Percentiles rank a stretch among this genome's conserved stretches.
phyloP scores from a whole-genome alignment of 2,113 vertebrate species.

The Oophaga pumilio region DNA sequence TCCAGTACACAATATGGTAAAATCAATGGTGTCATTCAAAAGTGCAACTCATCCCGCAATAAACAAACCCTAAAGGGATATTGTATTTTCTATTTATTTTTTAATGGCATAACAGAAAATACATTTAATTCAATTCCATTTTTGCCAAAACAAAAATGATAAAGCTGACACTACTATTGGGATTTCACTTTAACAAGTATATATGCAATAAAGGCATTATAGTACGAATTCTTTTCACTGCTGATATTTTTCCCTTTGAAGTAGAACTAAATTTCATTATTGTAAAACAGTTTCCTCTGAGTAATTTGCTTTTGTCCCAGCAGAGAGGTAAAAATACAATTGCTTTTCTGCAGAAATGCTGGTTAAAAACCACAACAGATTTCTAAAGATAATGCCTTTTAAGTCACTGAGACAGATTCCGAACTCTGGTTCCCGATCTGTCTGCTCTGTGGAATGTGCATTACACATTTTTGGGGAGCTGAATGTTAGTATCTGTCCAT shows the following conservation, averaged over 20 bases:
- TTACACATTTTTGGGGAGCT: conserved; percentile 44
- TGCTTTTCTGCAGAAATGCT: conserved; percentile 1
- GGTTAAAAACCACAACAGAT: conserved; percentile 55
- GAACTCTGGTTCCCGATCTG: conserved; percentile 39
- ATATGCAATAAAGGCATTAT: not conserved
- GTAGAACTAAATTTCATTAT: not conserved
- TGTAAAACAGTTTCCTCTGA: conserved; percentile 14
- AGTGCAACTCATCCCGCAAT: too few relatives aligned
- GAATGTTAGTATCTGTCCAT: conserved; percentile 37
- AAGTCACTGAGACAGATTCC: conserved; percentile 40
- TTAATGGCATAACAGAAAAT: too few relatives aligned
- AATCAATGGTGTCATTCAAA: too few relatives aligned
- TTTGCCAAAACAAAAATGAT: too few relatives aligned
- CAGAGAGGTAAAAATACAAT: conserved; percentile 49
- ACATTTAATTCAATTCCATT: too few relatives aligned
- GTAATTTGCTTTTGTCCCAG: conserved; percentile 31
- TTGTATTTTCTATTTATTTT: too few relatives aligned
- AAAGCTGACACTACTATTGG: too few relatives aligned
- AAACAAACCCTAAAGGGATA: too few relatives aligned
- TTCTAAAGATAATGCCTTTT: conserved; percentile 53
- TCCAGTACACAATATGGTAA: too few relatives aligned
- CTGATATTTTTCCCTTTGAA: not conserved
- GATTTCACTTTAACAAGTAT: not conserved
- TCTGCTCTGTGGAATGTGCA: conserved; percentile 55
- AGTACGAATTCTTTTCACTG: too few relatives aligned